phyloP scores from a whole-genome alignment of 2,797 vertebrate genomes.

The Artibeus lituratus region DNA sequence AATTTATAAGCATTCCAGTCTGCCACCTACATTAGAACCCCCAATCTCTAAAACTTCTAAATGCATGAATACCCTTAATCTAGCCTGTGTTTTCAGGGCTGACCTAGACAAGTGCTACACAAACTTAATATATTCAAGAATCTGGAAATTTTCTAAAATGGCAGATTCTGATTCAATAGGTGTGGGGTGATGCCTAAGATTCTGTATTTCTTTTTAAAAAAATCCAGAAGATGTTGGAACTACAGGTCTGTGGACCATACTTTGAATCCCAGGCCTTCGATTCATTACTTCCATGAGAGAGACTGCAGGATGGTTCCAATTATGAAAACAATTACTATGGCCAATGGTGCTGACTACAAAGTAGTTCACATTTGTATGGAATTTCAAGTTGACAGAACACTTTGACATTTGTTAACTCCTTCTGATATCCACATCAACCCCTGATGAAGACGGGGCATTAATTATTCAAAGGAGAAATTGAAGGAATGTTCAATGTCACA shows the following conservation, averaged over 20 bases:
- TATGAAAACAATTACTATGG: constrained; percentile 55
- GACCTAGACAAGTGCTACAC: not conserved
- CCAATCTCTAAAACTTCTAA: not conserved
- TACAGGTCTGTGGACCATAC: not conserved
- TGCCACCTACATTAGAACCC: not conserved
- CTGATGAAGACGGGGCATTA: constrained; percentile 34
- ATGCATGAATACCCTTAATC: not conserved
- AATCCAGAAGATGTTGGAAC: not conserved
- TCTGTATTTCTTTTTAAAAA: not conserved
- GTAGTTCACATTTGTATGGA: constrained; percentile 54
- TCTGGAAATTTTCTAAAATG: not conserved
- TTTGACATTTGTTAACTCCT: constrained; percentile 64
- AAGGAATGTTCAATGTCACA: constrained; percentile 9
- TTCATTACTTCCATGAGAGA: not conserved
- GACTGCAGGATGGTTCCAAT: constrained; percentile 7
- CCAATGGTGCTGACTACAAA: constrained; percentile 48
- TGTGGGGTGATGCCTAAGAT: not conserved
- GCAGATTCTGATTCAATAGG: not conserved
- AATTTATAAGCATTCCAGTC: not conserved
- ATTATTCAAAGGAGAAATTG: constrained; percentile 36
- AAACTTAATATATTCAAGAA: not conserved
- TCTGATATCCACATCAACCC: constrained; percentile 46
- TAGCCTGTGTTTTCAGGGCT: not conserved
- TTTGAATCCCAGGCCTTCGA: not conserved
- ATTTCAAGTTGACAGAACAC: constrained; percentile 64